Conservation (phyloP, 2,113 vertebrate species). For the Geothlypis trichas region DNA sequence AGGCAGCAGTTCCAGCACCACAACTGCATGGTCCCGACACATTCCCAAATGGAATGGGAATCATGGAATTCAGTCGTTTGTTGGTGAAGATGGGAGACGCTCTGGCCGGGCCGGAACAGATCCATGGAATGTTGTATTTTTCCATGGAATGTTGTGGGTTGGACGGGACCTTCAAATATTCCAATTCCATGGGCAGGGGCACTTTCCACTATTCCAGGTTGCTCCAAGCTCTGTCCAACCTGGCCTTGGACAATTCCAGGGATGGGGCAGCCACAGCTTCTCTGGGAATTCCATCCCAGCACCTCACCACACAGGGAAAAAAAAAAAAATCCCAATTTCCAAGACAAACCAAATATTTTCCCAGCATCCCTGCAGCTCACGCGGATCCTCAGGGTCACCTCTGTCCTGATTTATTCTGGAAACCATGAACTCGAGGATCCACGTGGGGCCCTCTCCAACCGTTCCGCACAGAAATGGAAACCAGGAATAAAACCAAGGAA, state of each 20-base stretch:
- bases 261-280: background rate
- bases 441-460: background rate
- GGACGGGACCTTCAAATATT: background rate
- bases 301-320: background rate
- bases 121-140: background rate
- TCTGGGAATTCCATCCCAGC: background rate
- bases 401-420: background rate
- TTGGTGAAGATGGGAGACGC: background rate
- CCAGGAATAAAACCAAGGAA: background rate
- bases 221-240: background rate
- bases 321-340: too few species aligned
- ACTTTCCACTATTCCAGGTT: background rate
- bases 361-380: background rate
- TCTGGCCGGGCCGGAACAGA: rapidly evolving
- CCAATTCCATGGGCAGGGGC: background rate
- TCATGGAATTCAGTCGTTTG: rapidly evolving
- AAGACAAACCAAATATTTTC: rapidly evolving
- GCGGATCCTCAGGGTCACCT: background rate
- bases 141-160: background rate
- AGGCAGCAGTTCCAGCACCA: background rate
- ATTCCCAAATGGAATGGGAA: background rate
- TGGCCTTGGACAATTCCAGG: background rate
- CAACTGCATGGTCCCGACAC: background rate
- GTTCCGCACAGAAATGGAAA: background rate
- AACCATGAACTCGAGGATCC: background rate